Base-by-base conservation (phyloP, 2,888 invertebrate species). In the Galeruca laticollis region DNA sequence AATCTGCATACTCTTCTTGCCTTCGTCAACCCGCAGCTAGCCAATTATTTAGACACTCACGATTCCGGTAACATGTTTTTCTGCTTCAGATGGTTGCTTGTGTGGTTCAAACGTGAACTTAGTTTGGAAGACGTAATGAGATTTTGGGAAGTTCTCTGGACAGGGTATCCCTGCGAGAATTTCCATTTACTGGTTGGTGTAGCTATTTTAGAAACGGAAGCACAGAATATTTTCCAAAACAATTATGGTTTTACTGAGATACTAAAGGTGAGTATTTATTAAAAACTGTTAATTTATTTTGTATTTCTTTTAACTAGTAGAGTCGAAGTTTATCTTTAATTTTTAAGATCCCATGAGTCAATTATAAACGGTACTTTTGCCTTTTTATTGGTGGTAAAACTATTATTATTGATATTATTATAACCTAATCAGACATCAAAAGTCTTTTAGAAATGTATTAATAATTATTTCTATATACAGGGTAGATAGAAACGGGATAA, bases 31-130 rank as follows among this genome's bases (percentile, higher is more conserved):
- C 96, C 97, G 0, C 90, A 92, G 70, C 88, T 99, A 51, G 94
- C 94, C 61, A 90, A 90, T 63, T 97, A 99, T 84, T 88, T 99
- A 73, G 91, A 93, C 67, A 90, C 89, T 71, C 94, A 96, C 82
- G 96, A 97, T 77, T 94, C 94, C 1, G 96, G 94, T 5, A 98
- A 99, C 84, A 96, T 99, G 95, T 99, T 97, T 86, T 99, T 99
- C 87, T 98, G 98, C 85, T 99, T 99, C 87, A 94, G 99, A 98
- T 71, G 71, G 71, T 89, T 99, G 33, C 88, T 99, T 11, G 97
- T 98, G 9, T 78, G 72, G 72, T 99, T 98, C 84, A 99, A 99
- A 85, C 87, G 99, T 74, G 99, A 99, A 87, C 95, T 99, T 83
- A 90, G 91, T 21, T 93, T 94, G 72, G 87, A 90, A 5, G 96